Evolutionary conservation across 1,140 invertebrate species (phyloP), one percentile per base, ranked within the genome.

Genomic region (Diuraphis noxia): DNA sequence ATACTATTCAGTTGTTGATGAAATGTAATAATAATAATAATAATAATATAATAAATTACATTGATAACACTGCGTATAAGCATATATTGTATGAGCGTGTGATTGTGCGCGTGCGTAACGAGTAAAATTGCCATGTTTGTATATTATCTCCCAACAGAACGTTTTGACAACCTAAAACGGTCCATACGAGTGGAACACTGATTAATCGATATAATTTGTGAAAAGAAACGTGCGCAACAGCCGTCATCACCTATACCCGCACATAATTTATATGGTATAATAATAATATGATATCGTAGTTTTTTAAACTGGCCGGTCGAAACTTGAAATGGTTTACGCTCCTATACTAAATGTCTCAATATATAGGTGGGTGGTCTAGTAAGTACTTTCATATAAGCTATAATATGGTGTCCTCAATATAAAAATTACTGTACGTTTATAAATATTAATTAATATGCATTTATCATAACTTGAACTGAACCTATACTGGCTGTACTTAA

Each of bases 81-180:
- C 9, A n/a, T 82, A 30, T 41, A 82, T 82, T n/a, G 30, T 43
- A 21, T 19, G 30, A 17, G 2, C 6, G 13, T 23, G 25, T 38
- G 25, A 30, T 9, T 25, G 7, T 25, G 2, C 25, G 30, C 25
- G 52, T 19, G 52, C 30, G 30, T 41, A 2, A 19, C 17, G 17
- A 85, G 43, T 82, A 41, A 10, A 43, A 85, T 43, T 82, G 81
- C 40, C 81, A 40, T 41, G 38, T 30, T 41, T 40, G 81, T 63
- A 63, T 30, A 30, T 43, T 30, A 30, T 43, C 7, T 46, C 17
- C 19, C n/a, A 46, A 30, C 84, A 34, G 19, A 89, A 89, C 43
- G 52, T 84, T 84, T 84, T 84, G 91, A 91, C 90, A 91, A 91
- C 30, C 79, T 84, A 91, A 91, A 84, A 40, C 79, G 91, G 72